Evolutionary conservation across 1,140 invertebrate species (phyloP), one percentile per base, ranked within the genome.

Genomic region (Sinella curviseta): DNA sequence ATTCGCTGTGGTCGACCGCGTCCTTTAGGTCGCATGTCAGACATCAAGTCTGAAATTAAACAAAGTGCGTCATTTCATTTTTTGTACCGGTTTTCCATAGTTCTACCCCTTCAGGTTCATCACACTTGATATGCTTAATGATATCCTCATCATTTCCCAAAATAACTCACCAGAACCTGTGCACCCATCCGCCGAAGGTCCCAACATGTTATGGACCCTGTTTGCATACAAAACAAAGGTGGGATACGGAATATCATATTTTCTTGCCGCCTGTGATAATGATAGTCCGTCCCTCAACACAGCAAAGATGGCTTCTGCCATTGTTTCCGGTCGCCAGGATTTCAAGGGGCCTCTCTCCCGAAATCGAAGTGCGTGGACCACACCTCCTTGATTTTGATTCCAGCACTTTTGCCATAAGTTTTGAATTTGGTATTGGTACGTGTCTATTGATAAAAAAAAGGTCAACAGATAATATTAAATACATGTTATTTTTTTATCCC

Each of bases 371-470:
- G 95, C 94, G 87, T 96, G 94, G 36, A 95, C 92, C 82, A 95
- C 88, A 2, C 83, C 84, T 82, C 92, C 93, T 86, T 95, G 94
- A 87, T 94, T 94, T 76, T 93, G 95, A 86, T 93, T 95, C 94
- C 94, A 96, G 87, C 94, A 95, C 86, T 95, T 96, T 87, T 96
- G 95, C 95, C 95, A 96, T 91, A 95, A 94, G 39, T 93, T 94
- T 87, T 96, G 95, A 86, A 96, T 88, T 87, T 96, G 95, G 87
- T 95, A 95, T 87, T 96, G 94, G 89, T 96, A 96, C 89, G 93
- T 95, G 90, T 95, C 94, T 93, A 93, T 91, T 92, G 90, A 34
- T 79, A 85, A 78, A 80, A 70, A 84, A 84, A 77, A 16, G 74
- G 34, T 39, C n/a, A n/a, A n/a, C n/a, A 78, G 30, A 48, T 35